phyloP scores from a whole-genome alignment of 2,888 invertebrate species.

The Diabrotica balteata region DNA sequence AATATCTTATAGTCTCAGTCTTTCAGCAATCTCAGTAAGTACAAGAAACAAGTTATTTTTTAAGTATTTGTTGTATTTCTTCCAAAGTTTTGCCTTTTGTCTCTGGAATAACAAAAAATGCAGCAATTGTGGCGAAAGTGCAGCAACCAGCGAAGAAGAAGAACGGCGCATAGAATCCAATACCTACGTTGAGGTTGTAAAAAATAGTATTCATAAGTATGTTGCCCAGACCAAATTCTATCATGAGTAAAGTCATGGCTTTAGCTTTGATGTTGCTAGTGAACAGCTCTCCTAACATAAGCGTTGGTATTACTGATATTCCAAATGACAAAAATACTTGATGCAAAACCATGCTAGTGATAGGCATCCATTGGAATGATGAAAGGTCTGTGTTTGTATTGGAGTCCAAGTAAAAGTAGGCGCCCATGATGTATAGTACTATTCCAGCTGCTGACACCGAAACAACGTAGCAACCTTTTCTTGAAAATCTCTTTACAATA shows the following conservation, averaged over 20 bases:
- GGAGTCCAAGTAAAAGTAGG: slow-evolving; percentile 47
- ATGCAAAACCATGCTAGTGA: slow-evolving; percentile 45
- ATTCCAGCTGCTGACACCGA: slow-evolving; percentile 45
- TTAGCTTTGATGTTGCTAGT: slow-evolving; percentile 51
- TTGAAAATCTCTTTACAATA: slow-evolving; percentile 48
- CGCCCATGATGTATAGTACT: slow-evolving; percentile 42
- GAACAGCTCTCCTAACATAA: slow-evolving; percentile 52
- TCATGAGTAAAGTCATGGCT: slow-evolving; percentile 39
- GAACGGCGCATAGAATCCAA: slow-evolving; percentile 49
- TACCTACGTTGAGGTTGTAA: slow-evolving; percentile 45
- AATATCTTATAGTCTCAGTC: background rate
- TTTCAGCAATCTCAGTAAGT: background rate
- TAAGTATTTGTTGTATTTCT: slow-evolving; percentile 49
- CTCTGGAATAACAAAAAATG: slow-evolving; percentile 50
- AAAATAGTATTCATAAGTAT: slow-evolving; percentile 46
- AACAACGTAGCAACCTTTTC: slow-evolving; percentile 45
- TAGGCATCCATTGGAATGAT: slow-evolving; percentile 47
- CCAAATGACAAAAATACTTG: slow-evolving; percentile 39
- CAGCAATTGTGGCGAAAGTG: slow-evolving; percentile 42
- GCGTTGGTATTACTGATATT: slow-evolving; percentile 47
- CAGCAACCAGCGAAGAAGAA: slow-evolving; percentile 45
- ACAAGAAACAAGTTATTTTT: slow-evolving; percentile 1
- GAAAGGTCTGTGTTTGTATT: slow-evolving; percentile 36
- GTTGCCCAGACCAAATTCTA: slow-evolving; percentile 40
- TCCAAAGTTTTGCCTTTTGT: slow-evolving; percentile 53